Evolutionary conservation across 2,797 vertebrate genomes (phyloP).

Genomic region (Myioborus melanocephalus): DNA sequence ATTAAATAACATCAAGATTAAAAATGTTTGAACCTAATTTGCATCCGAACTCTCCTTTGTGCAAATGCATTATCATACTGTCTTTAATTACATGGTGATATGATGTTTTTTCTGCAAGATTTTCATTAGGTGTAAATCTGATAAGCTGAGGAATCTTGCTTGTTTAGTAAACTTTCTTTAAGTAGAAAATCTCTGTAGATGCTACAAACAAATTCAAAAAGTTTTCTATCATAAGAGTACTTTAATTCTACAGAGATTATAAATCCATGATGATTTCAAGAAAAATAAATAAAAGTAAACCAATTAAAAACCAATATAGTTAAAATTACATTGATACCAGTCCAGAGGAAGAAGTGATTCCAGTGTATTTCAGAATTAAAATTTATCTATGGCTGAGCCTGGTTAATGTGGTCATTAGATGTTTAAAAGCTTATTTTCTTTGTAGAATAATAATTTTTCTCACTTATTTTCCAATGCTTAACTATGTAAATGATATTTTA

Average conservation of each 20-base stretch:
- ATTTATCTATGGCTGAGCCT: neutral
- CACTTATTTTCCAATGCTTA: neutral
- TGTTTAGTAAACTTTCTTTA: neutral
- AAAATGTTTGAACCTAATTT: slow-evolving; percentile 25
- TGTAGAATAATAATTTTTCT: neutral
- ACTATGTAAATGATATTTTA: neutral
- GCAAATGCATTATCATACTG: neutral
- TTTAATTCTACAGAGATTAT: neutral
- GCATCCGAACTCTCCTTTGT: neutral
- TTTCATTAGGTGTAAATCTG: slow-evolving; percentile 20
- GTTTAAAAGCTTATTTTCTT: neutral
- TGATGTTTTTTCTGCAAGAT: neutral
- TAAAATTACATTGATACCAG: neutral
- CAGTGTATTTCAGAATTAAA: neutral
- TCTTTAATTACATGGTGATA: slow-evolving; percentile 7
- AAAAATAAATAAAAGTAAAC: neutral
- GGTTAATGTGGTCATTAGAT: neutral
- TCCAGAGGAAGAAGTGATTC: neutral
- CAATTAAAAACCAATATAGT: neutral
- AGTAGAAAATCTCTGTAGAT: neutral
- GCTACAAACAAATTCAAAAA: neutral
- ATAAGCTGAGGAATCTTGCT: neutral
- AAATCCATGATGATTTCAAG: neutral
- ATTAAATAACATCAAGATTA: slow-evolving; percentile 42
- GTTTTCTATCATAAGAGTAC: neutral